Conservation (phyloP, 2,113 vertebrate genomes). For the Paramormyrops kingsleyae region DNA sequence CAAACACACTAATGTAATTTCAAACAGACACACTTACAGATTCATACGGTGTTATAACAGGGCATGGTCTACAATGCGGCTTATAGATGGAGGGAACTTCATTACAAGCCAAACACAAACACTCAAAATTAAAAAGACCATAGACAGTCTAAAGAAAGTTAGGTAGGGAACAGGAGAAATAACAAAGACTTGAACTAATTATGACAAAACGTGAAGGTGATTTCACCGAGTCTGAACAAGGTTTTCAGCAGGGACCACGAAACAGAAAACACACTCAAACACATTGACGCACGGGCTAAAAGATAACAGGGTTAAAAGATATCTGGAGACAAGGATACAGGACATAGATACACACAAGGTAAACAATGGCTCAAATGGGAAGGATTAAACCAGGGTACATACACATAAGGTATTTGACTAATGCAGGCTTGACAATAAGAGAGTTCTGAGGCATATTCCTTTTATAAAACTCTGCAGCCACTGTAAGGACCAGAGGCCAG, state of each 20-base stretch:
- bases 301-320: neutral
- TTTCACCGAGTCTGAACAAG: neutral
- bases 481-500: neutral
- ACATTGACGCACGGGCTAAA: neutral
- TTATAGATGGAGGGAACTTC: neutral
- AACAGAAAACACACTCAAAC: neutral
- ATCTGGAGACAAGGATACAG: neutral
- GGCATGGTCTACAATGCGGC: neutral
- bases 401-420: neutral
- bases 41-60: neutral
- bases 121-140: neutral
- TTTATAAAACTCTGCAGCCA: neutral
- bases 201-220: neutral
- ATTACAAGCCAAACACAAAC: neutral
- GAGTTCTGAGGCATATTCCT: neutral
- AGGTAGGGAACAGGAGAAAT: neutral
- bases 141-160: neutral
- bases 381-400: neutral
- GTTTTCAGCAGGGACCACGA: neutral
- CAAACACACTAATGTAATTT: too few species aligned
- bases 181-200: neutral
- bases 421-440: neutral
- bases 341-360: neutral
- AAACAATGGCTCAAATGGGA: neutral
- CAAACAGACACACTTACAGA: neutral